A percentile compares a stretch with the other conserved stretches of the same genome.
These are phyloP conservation scores for Cecidostiba fungosa DNA, from an alignment of 2,888 invertebrate genomes.

Conservation along the genomic window DNA sequence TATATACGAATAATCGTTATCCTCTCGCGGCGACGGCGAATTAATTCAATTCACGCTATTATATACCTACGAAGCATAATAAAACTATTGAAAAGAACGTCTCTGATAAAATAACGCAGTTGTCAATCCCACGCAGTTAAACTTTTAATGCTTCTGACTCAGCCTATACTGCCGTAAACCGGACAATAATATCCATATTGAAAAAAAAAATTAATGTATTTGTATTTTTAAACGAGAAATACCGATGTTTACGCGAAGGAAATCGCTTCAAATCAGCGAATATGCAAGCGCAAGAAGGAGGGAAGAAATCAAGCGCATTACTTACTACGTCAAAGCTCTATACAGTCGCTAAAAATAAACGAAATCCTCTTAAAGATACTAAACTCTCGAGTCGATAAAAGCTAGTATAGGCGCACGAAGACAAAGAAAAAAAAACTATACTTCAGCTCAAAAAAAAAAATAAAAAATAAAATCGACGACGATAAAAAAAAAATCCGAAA, in stretches of 20 bases:
- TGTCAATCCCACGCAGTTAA: neutral
- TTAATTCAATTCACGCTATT: neutral
- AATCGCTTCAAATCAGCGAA: neutral
- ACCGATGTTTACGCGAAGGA: neutral
- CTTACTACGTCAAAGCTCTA: conserved; percentile 1
- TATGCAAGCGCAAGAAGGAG: neutral
- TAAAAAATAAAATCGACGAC: neutral
- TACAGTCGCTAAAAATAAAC: conserved; percentile 28
- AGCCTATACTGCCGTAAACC: neutral
- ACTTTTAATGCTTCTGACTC: neutral
- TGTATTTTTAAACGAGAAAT: no score
- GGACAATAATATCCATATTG: neutral
- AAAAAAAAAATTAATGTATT: neutral
- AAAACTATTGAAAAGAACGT: neutral
- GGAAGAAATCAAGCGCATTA: neutral
- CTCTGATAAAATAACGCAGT: neutral
- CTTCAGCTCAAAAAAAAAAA: neutral
- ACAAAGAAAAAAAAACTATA: neutral
- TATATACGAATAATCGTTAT: neutral
- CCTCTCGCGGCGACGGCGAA: neutral
- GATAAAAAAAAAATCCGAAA: neutral
- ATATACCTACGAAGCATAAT: neutral
- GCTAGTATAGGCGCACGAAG: neutral
- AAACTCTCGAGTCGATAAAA: neutral
- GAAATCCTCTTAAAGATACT: neutral